Conservation (phyloP, 2,797 vertebrate genomes). For the Arctocebus calabarensis region DNA sequence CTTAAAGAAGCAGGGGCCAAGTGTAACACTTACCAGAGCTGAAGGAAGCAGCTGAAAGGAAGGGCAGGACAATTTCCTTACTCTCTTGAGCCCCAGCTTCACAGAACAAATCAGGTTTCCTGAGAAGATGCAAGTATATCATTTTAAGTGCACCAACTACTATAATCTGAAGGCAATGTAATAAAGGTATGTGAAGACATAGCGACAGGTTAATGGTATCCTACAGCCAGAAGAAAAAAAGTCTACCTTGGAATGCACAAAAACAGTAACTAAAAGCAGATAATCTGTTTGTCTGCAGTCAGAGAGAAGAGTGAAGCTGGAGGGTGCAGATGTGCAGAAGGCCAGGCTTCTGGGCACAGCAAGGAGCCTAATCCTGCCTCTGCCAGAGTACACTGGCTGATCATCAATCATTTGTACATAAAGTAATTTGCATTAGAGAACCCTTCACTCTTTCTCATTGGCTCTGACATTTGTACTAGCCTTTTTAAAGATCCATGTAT, state of each 20-base stretch:
- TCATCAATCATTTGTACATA: neutral
- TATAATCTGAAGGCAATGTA: slow-evolving; percentile 22
- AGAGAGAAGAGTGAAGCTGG: neutral
- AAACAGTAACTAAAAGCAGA: neutral
- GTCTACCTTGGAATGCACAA: neutral
- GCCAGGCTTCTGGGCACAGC: neutral
- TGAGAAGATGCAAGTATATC: neutral
- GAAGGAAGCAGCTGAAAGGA: neutral
- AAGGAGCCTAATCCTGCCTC: neutral
- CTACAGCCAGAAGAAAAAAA: neutral
- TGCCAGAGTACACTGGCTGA: neutral
- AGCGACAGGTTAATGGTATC: slow-evolving; percentile 17
- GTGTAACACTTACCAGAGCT: neutral
- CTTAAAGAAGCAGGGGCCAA: neutral
- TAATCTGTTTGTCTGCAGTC: neutral
- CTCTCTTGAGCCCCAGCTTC: neutral
- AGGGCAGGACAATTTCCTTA: neutral
- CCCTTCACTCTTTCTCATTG: neutral
- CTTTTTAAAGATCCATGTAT: neutral
- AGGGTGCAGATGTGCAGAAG: neutral
- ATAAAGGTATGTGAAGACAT: slow-evolving; percentile 21
- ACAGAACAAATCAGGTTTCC: neutral
- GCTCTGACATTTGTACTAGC: neutral
- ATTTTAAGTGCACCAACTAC: slow-evolving; percentile 17
- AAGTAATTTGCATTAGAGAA: neutral